Evolutionary conservation across 2,888 invertebrate species (phyloP), one percentile per base, ranked within the genome.

Genomic region (Orchesella flavescens): DNA sequence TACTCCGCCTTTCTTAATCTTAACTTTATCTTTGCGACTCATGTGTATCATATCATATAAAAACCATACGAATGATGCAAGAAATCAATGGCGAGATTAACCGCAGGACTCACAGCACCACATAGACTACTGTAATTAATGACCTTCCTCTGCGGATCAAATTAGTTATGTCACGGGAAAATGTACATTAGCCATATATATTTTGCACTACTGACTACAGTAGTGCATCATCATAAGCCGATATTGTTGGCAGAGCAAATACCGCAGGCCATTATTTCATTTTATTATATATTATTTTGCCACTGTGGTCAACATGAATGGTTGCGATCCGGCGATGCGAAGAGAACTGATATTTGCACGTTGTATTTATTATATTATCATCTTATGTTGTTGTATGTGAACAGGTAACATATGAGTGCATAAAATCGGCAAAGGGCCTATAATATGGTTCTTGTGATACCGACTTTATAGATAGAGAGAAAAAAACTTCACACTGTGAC

Each of bases 101-200:
- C 61, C 61, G 9, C 61, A 61, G 61, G 61, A 61, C 21, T 23
- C 24, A 71, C 23, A 23, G 2, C 21, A 4, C 21, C 21, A 23
- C 4, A 9, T 3, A 4, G 23, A 57, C 19, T 44, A 44, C 21
- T 23, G 61, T 19, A 65, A 65, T 55, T 75, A 65, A 61, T 24
- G 69, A 77, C 77, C 77, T 77, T 77, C 44, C 23, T 21, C 24
- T 57, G 24, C 24, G 23, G 66, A 61, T 69, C 61, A 49, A 23
- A 17, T 46, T 76, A n/a, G 49, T 75, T 53, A 57, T 76, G 68
- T 68, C 66, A 57, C 66, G 23, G 19, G 44, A 76, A 65, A 57
- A 46, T 44, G 34, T 68, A 34, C 7, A 34, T 34, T 34, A 34
- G 7, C 7, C 3, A 34, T 34, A 34, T 34, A 34, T 34, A 4